Conservation (phyloP, 2,113 vertebrate genomes). For the Nerophis ophidion region DNA sequence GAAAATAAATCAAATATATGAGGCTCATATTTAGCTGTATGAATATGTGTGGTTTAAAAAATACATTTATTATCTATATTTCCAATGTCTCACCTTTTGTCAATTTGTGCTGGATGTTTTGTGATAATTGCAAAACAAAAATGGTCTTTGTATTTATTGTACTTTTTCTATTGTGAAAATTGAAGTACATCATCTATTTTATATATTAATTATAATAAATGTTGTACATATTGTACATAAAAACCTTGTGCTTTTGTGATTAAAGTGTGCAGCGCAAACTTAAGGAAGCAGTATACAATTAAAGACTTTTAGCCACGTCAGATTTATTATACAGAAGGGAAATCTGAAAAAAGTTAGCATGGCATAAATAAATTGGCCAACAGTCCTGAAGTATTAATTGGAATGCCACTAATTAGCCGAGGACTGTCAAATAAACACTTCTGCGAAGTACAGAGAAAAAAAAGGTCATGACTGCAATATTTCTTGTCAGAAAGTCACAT, state of each 20-base stretch:
- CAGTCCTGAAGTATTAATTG: no score
- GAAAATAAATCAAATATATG: conserved; percentile 33
- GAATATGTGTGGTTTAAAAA: conserved; percentile 54
- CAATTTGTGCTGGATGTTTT: conserved; percentile 76
- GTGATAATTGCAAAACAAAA: conserved; percentile 73
- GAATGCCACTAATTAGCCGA: no score
- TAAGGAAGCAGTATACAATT: no score
- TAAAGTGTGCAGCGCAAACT: no score
- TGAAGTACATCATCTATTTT: conserved; percentile 80
- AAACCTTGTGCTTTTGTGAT: conserved; percentile 35
- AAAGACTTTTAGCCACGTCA: no score
- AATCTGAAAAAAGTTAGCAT: no score
- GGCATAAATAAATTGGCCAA: no score
- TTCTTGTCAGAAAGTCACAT: no score
- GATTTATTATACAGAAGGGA: no score
- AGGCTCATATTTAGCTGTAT: conserved; percentile 69
- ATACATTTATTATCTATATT: conserved; percentile 70
- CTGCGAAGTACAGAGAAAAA: no score
- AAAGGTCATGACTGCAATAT: no score
- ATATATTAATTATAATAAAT: conserved; percentile 81
- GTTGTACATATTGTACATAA: conserved; percentile 83
- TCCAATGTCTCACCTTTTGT: conserved; percentile 64
- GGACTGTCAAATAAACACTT: no score
- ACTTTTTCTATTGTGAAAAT: conserved; percentile 81
- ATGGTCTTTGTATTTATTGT: conserved; percentile 79